Evolutionary conservation across 2,888 invertebrate genomes (phyloP), one percentile per base, ranked within the genome.

Genomic region (Drosophila longiperda): DNA sequence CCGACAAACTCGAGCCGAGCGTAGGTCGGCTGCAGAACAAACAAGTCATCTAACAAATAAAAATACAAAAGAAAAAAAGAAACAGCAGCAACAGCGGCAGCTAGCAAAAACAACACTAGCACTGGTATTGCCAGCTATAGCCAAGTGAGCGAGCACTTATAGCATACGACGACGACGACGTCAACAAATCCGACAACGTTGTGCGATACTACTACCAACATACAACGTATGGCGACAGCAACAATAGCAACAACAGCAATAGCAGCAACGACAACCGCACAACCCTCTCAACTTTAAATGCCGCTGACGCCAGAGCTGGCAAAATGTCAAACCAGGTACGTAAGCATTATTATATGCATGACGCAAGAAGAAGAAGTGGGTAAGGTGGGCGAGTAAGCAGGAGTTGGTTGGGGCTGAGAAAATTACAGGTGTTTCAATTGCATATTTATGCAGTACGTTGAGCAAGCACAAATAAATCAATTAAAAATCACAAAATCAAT

Each of bases 21-120:
- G 78, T 69, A 68, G 81, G 68, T 70, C 86, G 89, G 85, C 82
- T 84, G 90, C 80, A 83, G 86, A 84, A 87, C 86, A 82, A 82
- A 88, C 90, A 85, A 91, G 78, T 89, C 90, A 88, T 85, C 82
- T 82, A 74, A 79, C 74, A 77, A 63, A 69, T 64, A 73, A 48
- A 59, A 57, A 67, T 73, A 59, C 72, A 36, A 53, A 58, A 73
- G 45, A 68, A 61, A 58, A 60, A 52, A 54, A 49, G 50, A 52
- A 69, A 42, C 45, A 38, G 23, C 40, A 70, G n/a, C 36, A 32
- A 4, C 54, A 58, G 49, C 64, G 48, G 66, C 66, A 63, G 72
- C 74, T 71, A 82, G 71, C 71, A 62, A 83, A 70, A 88, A 71
- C 71, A 72, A 68, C 73, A 72, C 38, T 63, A 65, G 62, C 76